phyloP scores from a whole-genome alignment of 2,888 invertebrate genomes.

The Drosophila bunnanda region DNA sequence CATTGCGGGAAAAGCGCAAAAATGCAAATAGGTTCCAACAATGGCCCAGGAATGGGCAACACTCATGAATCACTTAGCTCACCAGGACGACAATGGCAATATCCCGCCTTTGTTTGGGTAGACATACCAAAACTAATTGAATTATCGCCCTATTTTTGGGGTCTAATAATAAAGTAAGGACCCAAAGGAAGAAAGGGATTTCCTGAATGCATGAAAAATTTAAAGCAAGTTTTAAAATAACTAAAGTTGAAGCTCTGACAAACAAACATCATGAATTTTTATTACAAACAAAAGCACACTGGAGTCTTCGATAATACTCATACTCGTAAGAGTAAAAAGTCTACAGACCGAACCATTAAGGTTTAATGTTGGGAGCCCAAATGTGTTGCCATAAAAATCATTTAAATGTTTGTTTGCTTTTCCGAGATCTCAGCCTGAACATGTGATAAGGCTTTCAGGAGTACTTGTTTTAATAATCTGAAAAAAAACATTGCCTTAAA shows the following conservation, averaged over 20 bases:
- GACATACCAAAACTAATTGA: slow-evolving; percentile 64
- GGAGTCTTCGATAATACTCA: slow-evolving; percentile 23
- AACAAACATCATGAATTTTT: slow-evolving; percentile 69
- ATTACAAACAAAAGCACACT: slow-evolving; percentile 38
- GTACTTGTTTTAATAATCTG: slow-evolving; percentile 70
- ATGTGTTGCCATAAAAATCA: slow-evolving; percentile 73
- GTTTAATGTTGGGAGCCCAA: slow-evolving; percentile 61
- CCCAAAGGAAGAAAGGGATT: background rate
- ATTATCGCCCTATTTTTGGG: slow-evolving; percentile 57
- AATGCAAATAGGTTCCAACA: slow-evolving; percentile 74
- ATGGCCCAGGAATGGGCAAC: slow-evolving; percentile 41
- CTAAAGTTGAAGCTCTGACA: slow-evolving; percentile 21
- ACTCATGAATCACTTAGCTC: slow-evolving; percentile 18
- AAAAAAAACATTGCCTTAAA: slow-evolving; percentile 42
- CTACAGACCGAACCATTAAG: slow-evolving; percentile 68
- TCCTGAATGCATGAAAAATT: slow-evolving; percentile 20
- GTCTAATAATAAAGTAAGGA: slow-evolving; percentile 31
- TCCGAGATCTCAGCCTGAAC: slow-evolving; percentile 30
- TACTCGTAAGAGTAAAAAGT: slow-evolving; percentile 44
- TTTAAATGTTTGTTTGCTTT: slow-evolving; percentile 64
- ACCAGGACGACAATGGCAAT: slow-evolving; percentile 18
- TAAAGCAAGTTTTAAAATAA: slow-evolving; percentile 34
- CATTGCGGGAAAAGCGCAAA: slow-evolving; percentile 35
- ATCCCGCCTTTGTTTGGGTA: slow-evolving; percentile 19
- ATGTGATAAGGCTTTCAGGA: slow-evolving; percentile 43